phyloP scores from a whole-genome alignment of 2,888 invertebrate species.

The Drosophila affinis region DNA sequence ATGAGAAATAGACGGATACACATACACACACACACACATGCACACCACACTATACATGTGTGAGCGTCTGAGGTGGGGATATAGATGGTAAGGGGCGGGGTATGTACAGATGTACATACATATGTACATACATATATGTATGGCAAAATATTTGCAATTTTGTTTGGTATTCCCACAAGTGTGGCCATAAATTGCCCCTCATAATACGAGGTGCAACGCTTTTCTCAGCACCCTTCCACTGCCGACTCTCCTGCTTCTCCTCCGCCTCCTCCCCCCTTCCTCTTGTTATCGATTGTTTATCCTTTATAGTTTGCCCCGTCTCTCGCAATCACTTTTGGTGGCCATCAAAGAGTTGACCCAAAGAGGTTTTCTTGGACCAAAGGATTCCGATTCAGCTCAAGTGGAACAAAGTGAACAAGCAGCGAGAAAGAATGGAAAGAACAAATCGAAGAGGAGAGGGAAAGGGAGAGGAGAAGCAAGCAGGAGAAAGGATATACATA shows the following conservation, averaged over 20 bases:
- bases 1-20: slow-evolving; percentile 47
- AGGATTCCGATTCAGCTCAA: slow-evolving; percentile 33
- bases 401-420: slow-evolving; percentile 30
- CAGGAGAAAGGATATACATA: neutral
- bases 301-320: slow-evolving; percentile 28
- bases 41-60: neutral
- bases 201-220: slow-evolving; percentile 26
- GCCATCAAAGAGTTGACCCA: slow-evolving; percentile 32
- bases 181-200: slow-evolving; percentile 64
- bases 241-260: neutral
- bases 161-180: slow-evolving; percentile 57
- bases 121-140: slow-evolving; percentile 4
- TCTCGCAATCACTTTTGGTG: slow-evolving; percentile 36
- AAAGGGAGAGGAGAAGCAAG: neutral
- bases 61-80: too few relatives aligned
- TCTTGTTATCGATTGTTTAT: slow-evolving; percentile 25
- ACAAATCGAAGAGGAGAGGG: too few relatives aligned
- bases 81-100: too few relatives aligned
- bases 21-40: slow-evolving; percentile 14
- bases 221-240: slow-evolving; percentile 1
- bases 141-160: slow-evolving; percentile 70
- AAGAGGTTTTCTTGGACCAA: slow-evolving; percentile 23
- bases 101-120: neutral
- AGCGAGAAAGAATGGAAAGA: neutral
- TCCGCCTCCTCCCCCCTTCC: neutral